phyloP scores from a whole-genome alignment of 1,140 invertebrate genomes.

The Atopsyche davidsoni region DNA sequence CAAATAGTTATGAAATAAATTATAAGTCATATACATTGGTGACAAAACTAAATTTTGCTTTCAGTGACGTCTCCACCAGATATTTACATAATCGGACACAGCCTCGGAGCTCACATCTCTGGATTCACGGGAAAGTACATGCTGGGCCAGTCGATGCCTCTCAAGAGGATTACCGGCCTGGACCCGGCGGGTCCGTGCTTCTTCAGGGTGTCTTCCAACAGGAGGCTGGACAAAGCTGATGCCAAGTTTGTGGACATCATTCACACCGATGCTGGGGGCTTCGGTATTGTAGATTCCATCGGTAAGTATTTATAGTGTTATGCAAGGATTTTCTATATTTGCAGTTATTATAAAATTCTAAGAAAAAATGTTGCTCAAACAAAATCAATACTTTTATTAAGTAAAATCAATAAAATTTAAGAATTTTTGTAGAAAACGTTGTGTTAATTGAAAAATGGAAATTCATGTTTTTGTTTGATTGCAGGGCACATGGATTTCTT shows the following conservation, averaged over 20 bases:
- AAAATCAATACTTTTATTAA: neutral
- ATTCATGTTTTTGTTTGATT: too few species aligned
- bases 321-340: neutral
- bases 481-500: slow-evolving; percentile 5
- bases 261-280: slow-evolving; percentile 67
- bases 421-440: too few species aligned
- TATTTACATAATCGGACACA: slow-evolving; percentile 38
- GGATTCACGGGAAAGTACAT: slow-evolving; percentile 36
- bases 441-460: too few species aligned
- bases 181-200: slow-evolving; percentile 62
- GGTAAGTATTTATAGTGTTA: neutral
- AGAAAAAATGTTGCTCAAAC: neutral
- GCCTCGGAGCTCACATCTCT: slow-evolving; percentile 48
- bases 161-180: slow-evolving; percentile 57
- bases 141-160: slow-evolving; percentile 31
- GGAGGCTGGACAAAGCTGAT: slow-evolving; percentile 52
- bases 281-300: slow-evolving; percentile 44
- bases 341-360: neutral
- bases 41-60: slow-evolving; percentile 34
- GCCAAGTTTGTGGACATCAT: slow-evolving; percentile 59
- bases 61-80: slow-evolving; percentile 34
- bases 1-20: neutral
- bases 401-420: too few species aligned
- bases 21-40: slow-evolving; percentile 25
- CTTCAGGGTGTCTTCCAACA: slow-evolving; percentile 40